phyloP scores from a whole-genome alignment of 2,888 invertebrate genomes.

The Philereme transversata region DNA sequence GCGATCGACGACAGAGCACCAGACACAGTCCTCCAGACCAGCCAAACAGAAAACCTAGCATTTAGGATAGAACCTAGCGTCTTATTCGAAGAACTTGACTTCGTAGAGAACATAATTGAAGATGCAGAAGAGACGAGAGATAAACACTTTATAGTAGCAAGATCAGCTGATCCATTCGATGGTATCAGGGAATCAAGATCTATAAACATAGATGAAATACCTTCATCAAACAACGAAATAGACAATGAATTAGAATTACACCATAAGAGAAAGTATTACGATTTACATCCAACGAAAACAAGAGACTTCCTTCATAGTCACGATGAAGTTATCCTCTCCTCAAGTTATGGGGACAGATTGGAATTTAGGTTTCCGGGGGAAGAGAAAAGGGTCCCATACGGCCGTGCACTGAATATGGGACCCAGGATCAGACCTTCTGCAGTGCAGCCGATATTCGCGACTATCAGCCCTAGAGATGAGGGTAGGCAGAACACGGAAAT shows the following conservation, averaged over 20 bases:
- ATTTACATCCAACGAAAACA: slow-evolving; percentile 84
- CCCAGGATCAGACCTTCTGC: slow-evolving; percentile 85
- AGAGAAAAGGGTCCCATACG: slow-evolving; percentile 89
- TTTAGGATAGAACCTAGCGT: slow-evolving; percentile 74
- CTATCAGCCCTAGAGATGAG: slow-evolving; percentile 74
- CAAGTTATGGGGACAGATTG: slow-evolving; percentile 73
- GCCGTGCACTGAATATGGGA: slow-evolving; percentile 87
- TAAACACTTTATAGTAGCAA: slow-evolving; percentile 71
- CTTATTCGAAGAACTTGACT: slow-evolving; percentile 50
- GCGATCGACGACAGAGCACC: slow-evolving; percentile 53
- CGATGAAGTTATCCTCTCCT: slow-evolving; percentile 67
- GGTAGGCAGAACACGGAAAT: slow-evolving; percentile 86
- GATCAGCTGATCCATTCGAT: slow-evolving; percentile 79
- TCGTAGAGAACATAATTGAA: slow-evolving; percentile 42
- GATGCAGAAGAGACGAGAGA: slow-evolving; percentile 46
- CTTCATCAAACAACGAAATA: slow-evolving; percentile 82
- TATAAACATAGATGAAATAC: slow-evolving; percentile 80
- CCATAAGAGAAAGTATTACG: slow-evolving; percentile 76
- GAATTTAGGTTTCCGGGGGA: slow-evolving; percentile 88
- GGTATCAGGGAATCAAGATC: slow-evolving; percentile 72
- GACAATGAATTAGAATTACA: slow-evolving; percentile 83
- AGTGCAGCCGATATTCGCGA: slow-evolving; percentile 82
- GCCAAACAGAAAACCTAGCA: slow-evolving; percentile 59
- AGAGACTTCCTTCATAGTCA: slow-evolving; percentile 60
- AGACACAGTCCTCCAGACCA: slow-evolving; percentile 61